These are phyloP conservation scores for Rhogogaster chlorosoma DNA, from an alignment of 2,888 invertebrate genomes.

Conservation along the genomic window DNA sequence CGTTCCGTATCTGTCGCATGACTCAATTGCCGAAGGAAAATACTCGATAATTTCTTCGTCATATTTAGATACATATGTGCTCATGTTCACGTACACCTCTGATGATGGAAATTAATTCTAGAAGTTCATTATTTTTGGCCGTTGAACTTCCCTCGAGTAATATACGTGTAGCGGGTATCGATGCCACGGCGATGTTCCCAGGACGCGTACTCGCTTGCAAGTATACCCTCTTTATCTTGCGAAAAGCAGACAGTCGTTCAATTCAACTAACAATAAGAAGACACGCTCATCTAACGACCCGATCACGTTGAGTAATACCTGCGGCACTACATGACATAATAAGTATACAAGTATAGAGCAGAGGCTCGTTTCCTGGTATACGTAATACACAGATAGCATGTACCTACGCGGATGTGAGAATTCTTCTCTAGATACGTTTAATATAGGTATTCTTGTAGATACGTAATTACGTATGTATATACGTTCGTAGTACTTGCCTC, in stretches of 20 bases:
- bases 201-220: neutral
- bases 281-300: neutral
- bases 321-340: neutral
- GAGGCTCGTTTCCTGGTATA: neutral
- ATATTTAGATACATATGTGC: neutral
- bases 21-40: neutral
- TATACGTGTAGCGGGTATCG: neutral
- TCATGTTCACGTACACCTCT: neutral
- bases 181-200: neutral
- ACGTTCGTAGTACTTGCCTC: neutral
- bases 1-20: neutral
- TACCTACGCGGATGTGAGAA: neutral
- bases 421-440: neutral
- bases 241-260: neutral
- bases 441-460: neutral
- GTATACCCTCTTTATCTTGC: neutral
- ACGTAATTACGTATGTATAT: too few relatives aligned
- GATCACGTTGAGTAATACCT: slow-evolving; percentile 21
- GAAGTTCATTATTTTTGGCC: neutral
- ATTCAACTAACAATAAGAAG: slow-evolving; percentile 6
- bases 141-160: neutral
- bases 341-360: too few relatives aligned
- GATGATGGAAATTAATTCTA: neutral
- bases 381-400: neutral
- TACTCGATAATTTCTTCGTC: neutral